A percentile compares a stretch with the other conserved stretches of the same genome.
Evolutionary conservation across 2,888 invertebrate species (phyloP).

Genomic region (Papilio gigon): DNA sequence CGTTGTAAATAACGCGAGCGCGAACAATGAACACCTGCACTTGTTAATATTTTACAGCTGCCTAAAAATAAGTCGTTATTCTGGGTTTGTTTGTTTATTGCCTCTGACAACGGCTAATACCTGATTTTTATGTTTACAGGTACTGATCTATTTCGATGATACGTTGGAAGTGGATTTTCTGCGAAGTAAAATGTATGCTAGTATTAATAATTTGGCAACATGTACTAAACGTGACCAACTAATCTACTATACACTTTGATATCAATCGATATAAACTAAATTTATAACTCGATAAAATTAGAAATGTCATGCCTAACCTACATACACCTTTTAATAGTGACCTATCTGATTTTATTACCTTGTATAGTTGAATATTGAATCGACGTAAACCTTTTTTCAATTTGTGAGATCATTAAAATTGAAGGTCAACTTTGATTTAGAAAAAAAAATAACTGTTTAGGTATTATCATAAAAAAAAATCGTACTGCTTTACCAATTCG

Average conservation of each 20-base stretch:
- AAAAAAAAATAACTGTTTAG: too few relatives aligned
- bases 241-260: neutral
- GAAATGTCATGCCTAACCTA: neutral
- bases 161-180: neutral
- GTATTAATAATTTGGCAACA: neutral
- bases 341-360: too few relatives aligned
- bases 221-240: neutral
- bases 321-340: neutral
- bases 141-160: constrained; percentile 22
- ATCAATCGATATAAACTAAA: neutral
- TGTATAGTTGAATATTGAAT: too few relatives aligned
- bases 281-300: constrained; percentile 4
- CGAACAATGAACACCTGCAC: constrained; percentile 40
- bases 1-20: constrained; percentile 34
- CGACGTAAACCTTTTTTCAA: too few relatives aligned
- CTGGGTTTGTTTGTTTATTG: constrained; percentile 51
- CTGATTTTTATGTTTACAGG: constrained; percentile 31
- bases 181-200: neutral
- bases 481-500: neutral
- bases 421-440: too few relatives aligned
- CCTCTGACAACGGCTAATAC: constrained; percentile 50
- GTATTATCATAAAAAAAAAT: too few relatives aligned
- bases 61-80: constrained; percentile 44
- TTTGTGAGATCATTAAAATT: too few relatives aligned
- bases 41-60: constrained; percentile 44